Evolutionary conservation across 2,797 vertebrate genomes (phyloP).

Genomic region (Australoheros facetus): DNA sequence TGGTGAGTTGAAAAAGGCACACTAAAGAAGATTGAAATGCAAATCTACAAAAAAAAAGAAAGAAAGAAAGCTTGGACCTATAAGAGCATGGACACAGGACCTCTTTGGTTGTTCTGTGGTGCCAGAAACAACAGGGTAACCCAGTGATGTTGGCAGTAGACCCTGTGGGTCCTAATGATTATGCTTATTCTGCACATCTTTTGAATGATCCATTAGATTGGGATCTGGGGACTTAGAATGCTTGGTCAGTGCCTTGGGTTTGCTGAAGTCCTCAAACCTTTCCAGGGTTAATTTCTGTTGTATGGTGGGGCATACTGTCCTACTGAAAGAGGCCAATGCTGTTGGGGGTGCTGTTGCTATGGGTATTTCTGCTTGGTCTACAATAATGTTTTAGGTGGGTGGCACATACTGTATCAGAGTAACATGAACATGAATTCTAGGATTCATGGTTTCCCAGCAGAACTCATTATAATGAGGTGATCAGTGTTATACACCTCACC

Average conservation of each 20-base stretch:
- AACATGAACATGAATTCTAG: not conserved
- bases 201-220: not conserved
- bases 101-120: not conserved
- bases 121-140: not conserved
- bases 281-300: not conserved
- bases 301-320: not conserved
- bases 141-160: not conserved
- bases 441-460: not conserved
- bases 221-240: not conserved
- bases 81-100: not conserved
- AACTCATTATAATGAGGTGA: not conserved
- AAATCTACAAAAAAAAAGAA: not conserved
- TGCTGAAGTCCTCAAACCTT: not conserved
- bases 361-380: not conserved
- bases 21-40: not conserved
- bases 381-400: not conserved
- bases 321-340: not conserved
- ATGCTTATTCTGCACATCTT: not conserved
- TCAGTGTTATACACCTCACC: not conserved
- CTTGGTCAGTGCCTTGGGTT: not conserved
- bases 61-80: no score
- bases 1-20: not conserved
- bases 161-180: not conserved
- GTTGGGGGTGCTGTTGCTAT: not conserved
- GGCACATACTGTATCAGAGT: not conserved